Base-by-base conservation (phyloP, 1,140 invertebrate genomes). In the Micrasema longulum region DNA sequence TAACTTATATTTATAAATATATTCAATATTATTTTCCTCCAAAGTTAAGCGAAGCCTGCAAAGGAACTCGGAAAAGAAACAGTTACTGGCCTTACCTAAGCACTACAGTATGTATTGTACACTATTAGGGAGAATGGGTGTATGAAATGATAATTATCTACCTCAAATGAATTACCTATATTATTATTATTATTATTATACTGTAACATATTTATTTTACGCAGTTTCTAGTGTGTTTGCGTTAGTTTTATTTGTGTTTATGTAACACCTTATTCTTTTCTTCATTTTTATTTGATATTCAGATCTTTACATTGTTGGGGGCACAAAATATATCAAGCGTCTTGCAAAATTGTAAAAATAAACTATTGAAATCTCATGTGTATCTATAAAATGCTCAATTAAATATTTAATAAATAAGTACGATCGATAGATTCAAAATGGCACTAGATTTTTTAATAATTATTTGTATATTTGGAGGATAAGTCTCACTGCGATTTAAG, bases 131-230 rank as follows among this genome's bases (percentile, higher is more conserved):
- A 38, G 55, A 20, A 55, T 62, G 48, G 18, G 64, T 60, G 18
- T 53, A 48, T 53, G 62, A 38, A 57, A 72, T 66, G 53, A n/a
- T 69, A 65, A 73, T 67, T 62, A 75, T 75, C 74, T 75, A 75
- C 74, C 74, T 75, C 74, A 75, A 50, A 72, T 60, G 53, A 75
- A 75, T 75, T 72, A 75, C 73, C 73, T 75, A 72, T 74, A 64
- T 68, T 70, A 71, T 71, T 60, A 69, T 67, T 57, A 73, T 47
- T 62, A 70, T 48, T 48, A 55, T 43, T 74, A 63, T 71, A 66
- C 41, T 69, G 11, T 68, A 71, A 69, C 18, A 63, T 71, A 53
- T 74, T 71, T 71, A 71, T 69, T 69, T 69, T 48, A 69, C 43
- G 36, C 36, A 43, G 50, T 55, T 55, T 48, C 62, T 48, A 14